These are phyloP conservation scores for Tuta absoluta DNA, from an alignment of 2,888 invertebrate species.

Conservation along the genomic window DNA sequence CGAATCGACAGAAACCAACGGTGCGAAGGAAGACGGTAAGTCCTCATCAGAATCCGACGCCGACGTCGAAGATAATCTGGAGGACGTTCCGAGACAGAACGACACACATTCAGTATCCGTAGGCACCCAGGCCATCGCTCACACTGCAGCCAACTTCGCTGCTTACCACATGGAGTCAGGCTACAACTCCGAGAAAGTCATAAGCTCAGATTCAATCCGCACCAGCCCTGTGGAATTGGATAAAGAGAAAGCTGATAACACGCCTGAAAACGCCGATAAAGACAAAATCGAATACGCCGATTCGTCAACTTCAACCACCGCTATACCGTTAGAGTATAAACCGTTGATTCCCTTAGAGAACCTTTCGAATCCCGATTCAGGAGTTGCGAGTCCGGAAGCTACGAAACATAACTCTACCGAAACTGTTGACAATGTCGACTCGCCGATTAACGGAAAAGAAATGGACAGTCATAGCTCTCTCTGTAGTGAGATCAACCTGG, in stretches of 20 bases:
- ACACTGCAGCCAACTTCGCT: conserved; percentile 73
- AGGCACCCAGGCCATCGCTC: conserved; percentile 59
- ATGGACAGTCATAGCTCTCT: conserved; percentile 72
- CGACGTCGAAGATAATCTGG: conserved; percentile 89
- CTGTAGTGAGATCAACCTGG: conserved; percentile 81
- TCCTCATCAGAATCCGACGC: conserved; percentile 88
- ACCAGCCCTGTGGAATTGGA: conserved; percentile 72
- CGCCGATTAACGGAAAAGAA: conserved; percentile 69
- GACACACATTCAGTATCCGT: conserved; percentile 56
- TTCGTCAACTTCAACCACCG: conserved; percentile 56
- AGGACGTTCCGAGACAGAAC: conserved; percentile 71
- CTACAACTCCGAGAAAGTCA: conserved; percentile 82
- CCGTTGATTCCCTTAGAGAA: conserved; percentile 67
- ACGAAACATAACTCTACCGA: conserved; percentile 81
- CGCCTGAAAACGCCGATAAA: conserved; percentile 80
- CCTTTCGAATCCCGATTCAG: conserved; percentile 76
- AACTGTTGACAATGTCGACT: conserved; percentile 74
- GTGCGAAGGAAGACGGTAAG: conserved; percentile 72
- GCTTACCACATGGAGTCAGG: conserved; percentile 83
- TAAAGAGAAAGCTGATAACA: conserved; percentile 81
- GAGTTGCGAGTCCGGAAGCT: conserved; percentile 80
- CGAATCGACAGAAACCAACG: conserved; percentile 57
- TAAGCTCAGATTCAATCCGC: conserved; percentile 72
- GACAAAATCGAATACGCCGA: conserved; percentile 79
- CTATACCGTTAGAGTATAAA: conserved; percentile 67